Base-by-base conservation (phyloP, 2,888 invertebrate genomes). In the Agapostemon virescens region DNA sequence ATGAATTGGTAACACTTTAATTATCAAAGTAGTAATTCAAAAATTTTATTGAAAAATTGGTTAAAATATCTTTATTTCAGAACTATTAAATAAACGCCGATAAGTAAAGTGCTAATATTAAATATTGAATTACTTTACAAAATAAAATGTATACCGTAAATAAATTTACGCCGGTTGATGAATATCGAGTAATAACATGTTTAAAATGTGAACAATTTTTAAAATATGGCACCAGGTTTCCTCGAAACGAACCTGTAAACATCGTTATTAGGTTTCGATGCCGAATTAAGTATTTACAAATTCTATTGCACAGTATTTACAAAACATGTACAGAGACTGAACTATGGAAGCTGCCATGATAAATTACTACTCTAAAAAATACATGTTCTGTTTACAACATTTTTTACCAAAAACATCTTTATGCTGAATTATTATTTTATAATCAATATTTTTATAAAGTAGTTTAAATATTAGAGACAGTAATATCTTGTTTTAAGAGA, bases 91-190 rank as follows among this genome's bases (percentile, higher is more conserved):
- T 7, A n/a, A 49, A 9, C 20, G 7, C 20, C 20, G 7, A 45
- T 45, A 20, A 20, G 20, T 45, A 45, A 45, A 45, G 20, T 49
- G n/a, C 0, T 49, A 49, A 49, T 33, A 26, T 33, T 17, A 20
- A 38, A 52, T 38, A 38, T 13, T 26, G 36, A 61, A 42, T 17
- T n/a, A n/a, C 7, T 23, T 64, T 70, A 61, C 17, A 61, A 58
- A 70, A 38, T 58, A 30, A 38, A 61, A 15, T 26, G 77, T 69
- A 61, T 88, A 92, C 92, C 89, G 87, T 30, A n/a, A 75, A 89
- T 68, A 87, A 80, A 58, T 86, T 80, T 69, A 90, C 45, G 17
- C 90, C 89, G 30, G 81, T 86, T 3, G 92, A 90, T 23, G 89
- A 82, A 30, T 75, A 79, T 77, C 89, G 86, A 1, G n/a, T 69